Conservation (phyloP, 1,140 invertebrate species). For the Coenobita brevimanus region DNA sequence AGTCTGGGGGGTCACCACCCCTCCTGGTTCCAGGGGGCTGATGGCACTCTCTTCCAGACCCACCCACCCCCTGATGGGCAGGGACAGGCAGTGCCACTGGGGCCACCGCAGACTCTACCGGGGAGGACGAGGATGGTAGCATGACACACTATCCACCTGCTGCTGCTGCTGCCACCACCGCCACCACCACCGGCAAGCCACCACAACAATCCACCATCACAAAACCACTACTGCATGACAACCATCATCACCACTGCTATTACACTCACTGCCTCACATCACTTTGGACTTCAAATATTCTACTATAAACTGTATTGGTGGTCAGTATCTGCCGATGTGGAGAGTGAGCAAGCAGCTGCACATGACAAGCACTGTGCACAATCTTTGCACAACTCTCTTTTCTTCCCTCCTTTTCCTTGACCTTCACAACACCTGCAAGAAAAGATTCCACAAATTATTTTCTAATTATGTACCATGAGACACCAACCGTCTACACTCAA, state of each 20-base stretch:
- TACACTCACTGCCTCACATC: too few relatives aligned
- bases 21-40: conserved; percentile 16
- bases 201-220: not conserved
- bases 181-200: not conserved
- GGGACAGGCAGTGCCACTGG: conserved; percentile 23
- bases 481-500: not conserved
- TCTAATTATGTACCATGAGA: conserved; percentile 29
- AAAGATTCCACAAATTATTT: conserved; percentile 54
- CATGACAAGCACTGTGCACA: too few relatives aligned
- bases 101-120: conserved; percentile 45
- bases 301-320: too few relatives aligned
- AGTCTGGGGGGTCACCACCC: conserved; percentile 42
- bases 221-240: too few relatives aligned
- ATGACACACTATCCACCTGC: conserved; percentile 18
- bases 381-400: conserved; percentile 39
- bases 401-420: conserved; percentile 33
- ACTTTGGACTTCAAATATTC: too few relatives aligned
- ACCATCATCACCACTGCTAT: too few relatives aligned
- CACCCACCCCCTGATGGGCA: not conserved
- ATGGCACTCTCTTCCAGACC: conserved; percentile 35
- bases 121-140: conserved; percentile 56
- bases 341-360: too few relatives aligned
- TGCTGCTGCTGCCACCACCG: not conserved
- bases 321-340: too few relatives aligned
- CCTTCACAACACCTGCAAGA: conserved; percentile 66